Conservation (phyloP, 2,113 vertebrate species). For the Phrynosoma platyrhinos region DNA sequence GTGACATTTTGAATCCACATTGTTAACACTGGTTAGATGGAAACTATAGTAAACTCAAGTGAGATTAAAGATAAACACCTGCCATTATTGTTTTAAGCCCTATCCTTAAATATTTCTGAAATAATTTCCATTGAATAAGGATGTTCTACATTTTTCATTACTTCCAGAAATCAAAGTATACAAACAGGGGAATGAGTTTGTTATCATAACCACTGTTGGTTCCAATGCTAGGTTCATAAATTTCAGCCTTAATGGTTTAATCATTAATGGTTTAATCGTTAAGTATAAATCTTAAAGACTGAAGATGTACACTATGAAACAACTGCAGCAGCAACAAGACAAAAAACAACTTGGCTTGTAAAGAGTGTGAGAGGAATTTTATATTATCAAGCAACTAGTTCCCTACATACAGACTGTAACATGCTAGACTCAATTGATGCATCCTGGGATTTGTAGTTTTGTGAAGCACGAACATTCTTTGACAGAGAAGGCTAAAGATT, state of each 20-base stretch:
- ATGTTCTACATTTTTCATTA: neutral
- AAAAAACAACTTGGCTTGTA: neutral
- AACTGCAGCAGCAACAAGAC: no score
- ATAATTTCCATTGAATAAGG: neutral
- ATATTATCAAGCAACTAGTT: neutral
- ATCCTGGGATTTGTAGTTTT: neutral
- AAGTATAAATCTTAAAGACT: neutral
- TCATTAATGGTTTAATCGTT: neutral
- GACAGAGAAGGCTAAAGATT: no score
- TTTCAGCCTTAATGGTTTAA: neutral
- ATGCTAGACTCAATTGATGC: neutral
- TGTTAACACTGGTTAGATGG: slow-evolving; percentile 1
- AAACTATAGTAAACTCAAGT: slow-evolving; percentile 33
- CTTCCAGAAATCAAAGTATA: slow-evolving; percentile 12
- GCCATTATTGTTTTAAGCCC: neutral
- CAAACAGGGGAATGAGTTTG: neutral
- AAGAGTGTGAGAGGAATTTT: neutral
- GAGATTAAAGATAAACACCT: slow-evolving; percentile 25
- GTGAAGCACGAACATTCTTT: no score
- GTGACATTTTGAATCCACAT: slow-evolving; percentile 51
- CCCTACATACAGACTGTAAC: neutral
- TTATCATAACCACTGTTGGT: neutral
- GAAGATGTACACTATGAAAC: neutral
- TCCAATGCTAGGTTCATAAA: neutral
- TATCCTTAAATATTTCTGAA: neutral